These are phyloP conservation scores for Dioctria linearis DNA, from an alignment of 2,888 invertebrate genomes.

Conservation along the genomic window DNA sequence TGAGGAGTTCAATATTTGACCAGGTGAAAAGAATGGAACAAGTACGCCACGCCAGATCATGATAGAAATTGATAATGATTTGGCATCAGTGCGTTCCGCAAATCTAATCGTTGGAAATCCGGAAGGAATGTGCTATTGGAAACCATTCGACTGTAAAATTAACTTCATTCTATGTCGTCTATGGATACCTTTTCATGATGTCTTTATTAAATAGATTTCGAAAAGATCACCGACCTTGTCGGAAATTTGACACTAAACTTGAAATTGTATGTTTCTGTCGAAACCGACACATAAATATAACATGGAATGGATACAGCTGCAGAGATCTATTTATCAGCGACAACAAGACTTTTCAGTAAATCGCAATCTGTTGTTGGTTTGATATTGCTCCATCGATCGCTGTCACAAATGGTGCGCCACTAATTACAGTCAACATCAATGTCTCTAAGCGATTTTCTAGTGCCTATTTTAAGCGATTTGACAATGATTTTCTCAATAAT, in stretches of 20 bases:
- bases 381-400: constrained; percentile 1
- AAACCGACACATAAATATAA: not conserved
- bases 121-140: not conserved
- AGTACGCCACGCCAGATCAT: constrained; percentile 4
- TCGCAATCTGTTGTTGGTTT: not conserved
- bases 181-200: not conserved
- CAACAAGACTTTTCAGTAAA: not conserved
- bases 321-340: not conserved
- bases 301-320: constrained; percentile 1
- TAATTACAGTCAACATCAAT: not conserved
- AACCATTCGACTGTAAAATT: constrained; percentile 21
- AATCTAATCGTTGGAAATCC: not conserved
- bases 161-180: not conserved
- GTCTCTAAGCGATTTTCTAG: not conserved
- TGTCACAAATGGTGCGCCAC: not conserved
- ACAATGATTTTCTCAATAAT: constrained; percentile 2
- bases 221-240: constrained; percentile 32
- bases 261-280: constrained; percentile 30
- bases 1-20: constrained; percentile 28
- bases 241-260: constrained; percentile 36
- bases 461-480: not conserved
- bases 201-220: constrained; percentile 3
- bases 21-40: constrained; percentile 36
- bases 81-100: constrained; percentile 11
- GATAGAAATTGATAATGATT: not conserved